Base-by-base conservation (phyloP, 2,797 vertebrate genomes). In the Catharus ustulatus region DNA sequence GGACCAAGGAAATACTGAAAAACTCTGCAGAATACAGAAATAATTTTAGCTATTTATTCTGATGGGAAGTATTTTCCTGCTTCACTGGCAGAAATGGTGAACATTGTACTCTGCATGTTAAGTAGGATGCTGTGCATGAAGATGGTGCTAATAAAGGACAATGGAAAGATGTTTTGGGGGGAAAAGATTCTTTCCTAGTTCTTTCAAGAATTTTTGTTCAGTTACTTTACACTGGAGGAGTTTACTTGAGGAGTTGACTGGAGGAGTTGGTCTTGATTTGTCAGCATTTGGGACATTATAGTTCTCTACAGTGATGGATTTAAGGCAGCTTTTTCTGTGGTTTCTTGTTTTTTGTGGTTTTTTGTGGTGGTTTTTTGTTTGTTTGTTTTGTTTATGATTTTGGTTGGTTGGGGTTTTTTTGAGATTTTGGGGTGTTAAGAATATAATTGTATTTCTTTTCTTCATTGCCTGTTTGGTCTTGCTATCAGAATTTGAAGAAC, bases 401-500 rank as follows among this genome's bases (percentile, higher is more conserved):
- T 81, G n/a, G 11, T 64, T 48, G 30, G 0, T 34, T 64, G 34
- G 10, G 34, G 13, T 30, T n/a, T 54, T 63, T 38, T 12, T 5
- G 2, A 3, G 82, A 93, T 86, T 52, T 62, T 71, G 81, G 87
- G 34, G 23, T 93, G 42, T 17, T 78, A 87, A 80, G 5, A 68
- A 67, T 34, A 63, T 20, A 64, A 77, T 23, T 79, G 7, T 48
- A 34, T 67, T 78, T 27, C 46, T 91, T 87, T 84, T 69, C 48
- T 90, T 92, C 59, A 24, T 78, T 80, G n/a, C 38, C 32, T 94
- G 32, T 42, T 87, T 79, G 27, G 34, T 84, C 82, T 94, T 89
- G 43, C 72, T 92, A 45, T 92, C 95, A 94, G 80, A 45, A 74
- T 76, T 24, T 77, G 68, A 95, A 96, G 57, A 90, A 86, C 30